Evolutionary conservation across 2,113 vertebrate species (phyloP), one percentile per base, ranked within the genome.

Genomic region (Paramormyrops kingsleyae): DNA sequence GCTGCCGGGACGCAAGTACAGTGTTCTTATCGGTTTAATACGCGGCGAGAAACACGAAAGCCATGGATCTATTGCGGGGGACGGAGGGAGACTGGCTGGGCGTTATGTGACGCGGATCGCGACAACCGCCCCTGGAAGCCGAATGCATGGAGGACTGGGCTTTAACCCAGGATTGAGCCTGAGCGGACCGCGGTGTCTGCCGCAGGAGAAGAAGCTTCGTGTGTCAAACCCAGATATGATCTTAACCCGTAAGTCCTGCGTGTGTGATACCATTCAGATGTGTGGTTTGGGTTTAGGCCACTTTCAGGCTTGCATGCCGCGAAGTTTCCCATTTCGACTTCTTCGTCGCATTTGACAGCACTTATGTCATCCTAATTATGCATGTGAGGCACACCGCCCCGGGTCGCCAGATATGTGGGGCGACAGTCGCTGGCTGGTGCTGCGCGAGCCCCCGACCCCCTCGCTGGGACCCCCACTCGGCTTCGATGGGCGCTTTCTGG

Each of bases 221-320:
- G 80, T 84, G 39, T 13, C 56, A 62, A 66, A 62, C 35, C 9
- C 77, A 31, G 59, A 85, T 19, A 89, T 89, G 89, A 89, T 89
- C 80, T 83, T 89, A 59, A 89, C 89, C 52, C 89, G 89, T 89
- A 89, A 89, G 89, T 89, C 50, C 15, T 89, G 80, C 27, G 8
- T 47, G 17, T 10, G 8, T 46, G 6, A 47, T 46, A 84, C 24
- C 4, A 47, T 21, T 84, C 83, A 44, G n/a, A 46, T 44, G 35
- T 53, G 35, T 42, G 47, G 53, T 21, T 31, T 24, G 83, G 21
- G 31, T 80, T 24, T 21, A 24, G 19, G 21, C 17, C 2, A 17
- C 42, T 46, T 83, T 83, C 80, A 12, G 44, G 9, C 80, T 47
- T 12, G 80, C 44, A 10, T 83, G 35, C 17, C 17, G 19, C 17